Evolutionary conservation across 1,140 invertebrate species (phyloP).

Genomic region (Drosophila littoralis): DNA sequence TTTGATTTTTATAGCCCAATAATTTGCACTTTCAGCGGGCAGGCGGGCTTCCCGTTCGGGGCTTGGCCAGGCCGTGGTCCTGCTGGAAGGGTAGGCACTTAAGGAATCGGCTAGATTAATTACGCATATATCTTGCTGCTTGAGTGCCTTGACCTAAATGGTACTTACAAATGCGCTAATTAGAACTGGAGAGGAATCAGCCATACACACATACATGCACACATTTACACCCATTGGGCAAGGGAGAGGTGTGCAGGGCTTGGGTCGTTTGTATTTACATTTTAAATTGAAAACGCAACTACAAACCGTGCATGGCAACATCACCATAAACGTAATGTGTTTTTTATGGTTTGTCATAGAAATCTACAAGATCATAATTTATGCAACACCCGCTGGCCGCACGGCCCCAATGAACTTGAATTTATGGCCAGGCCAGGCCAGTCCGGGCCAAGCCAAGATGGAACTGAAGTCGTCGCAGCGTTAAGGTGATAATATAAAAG

Average conservation of each 20-base stretch:
- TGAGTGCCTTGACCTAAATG: slow-evolving; percentile 56
- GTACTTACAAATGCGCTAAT: slow-evolving; percentile 32
- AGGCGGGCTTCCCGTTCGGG: not conserved
- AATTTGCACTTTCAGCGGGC: slow-evolving; percentile 22
- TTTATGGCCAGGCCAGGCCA: slow-evolving; percentile 64
- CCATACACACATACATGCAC: too few relatives aligned
- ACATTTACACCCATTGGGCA: too few relatives aligned
- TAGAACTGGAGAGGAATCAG: slow-evolving; percentile 16
- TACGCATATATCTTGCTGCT: slow-evolving; percentile 52
- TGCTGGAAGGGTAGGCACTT: slow-evolving; percentile 12
- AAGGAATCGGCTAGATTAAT: slow-evolving; percentile 55
- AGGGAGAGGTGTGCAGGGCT: not conserved
- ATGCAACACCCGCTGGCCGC: slow-evolving; percentile 48
- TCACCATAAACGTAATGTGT: slow-evolving; percentile 68
- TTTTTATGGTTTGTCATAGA: slow-evolving; percentile 74
- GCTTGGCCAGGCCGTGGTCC: not conserved
- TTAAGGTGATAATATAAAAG: slow-evolving; percentile 76
- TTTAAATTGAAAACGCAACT: slow-evolving; percentile 66
- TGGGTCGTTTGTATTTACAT: slow-evolving; percentile 48
- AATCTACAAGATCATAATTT: slow-evolving; percentile 76
- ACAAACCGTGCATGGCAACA: slow-evolving; percentile 38
- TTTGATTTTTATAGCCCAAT: slow-evolving; percentile 73
- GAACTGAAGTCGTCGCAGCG: slow-evolving; percentile 35
- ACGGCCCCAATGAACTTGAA: slow-evolving; percentile 44
- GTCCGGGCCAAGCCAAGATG: slow-evolving; percentile 41